A percentile compares a stretch with the other conserved stretches of the same genome.
These are phyloP conservation scores for Acrocephalus kingi DNA, from an alignment of 2,113 vertebrate species.

Conservation along the genomic window DNA sequence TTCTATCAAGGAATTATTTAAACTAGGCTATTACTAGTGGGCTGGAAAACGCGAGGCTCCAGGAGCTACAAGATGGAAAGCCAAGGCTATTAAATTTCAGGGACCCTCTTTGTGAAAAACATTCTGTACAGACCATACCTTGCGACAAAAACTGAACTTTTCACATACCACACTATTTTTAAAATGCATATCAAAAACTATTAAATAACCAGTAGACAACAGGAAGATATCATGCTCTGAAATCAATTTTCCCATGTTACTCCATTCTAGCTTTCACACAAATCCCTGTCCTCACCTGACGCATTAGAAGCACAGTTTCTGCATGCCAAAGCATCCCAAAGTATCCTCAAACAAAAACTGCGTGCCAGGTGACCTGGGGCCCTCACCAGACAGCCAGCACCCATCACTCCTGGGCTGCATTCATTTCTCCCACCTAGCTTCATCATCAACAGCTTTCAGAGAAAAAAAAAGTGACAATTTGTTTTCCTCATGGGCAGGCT, in stretches of 20 bases:
- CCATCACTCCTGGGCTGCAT: not conserved
- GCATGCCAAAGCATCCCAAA: not conserved
- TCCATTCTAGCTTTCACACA: not conserved
- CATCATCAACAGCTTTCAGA: not conserved
- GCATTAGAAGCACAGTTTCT: not conserved
- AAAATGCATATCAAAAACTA: accelerated
- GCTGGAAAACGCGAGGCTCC: not conserved
- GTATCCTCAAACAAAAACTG: not conserved
- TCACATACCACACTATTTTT: not conserved
- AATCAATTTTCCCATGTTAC: not conserved
- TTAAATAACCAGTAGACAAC: not conserved
- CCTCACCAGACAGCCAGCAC: not conserved
- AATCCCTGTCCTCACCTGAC: not conserved
- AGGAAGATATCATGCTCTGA: not conserved
- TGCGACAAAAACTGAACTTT: not conserved
- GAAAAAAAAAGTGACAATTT: not conserved
- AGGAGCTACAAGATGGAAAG: not conserved
- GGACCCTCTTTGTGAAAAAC: not conserved
- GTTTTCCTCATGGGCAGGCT: accelerated
- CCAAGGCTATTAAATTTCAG: not conserved
- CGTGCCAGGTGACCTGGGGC: not conserved
- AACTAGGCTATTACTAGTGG: not conserved
- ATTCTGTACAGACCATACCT: not conserved
- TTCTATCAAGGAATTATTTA: not conserved
- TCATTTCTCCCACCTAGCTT: not conserved